Evolutionary conservation across 2,797 vertebrate genomes (phyloP), one percentile per base, ranked within the genome.

Genomic region (Steatocranus sp.): DNA sequence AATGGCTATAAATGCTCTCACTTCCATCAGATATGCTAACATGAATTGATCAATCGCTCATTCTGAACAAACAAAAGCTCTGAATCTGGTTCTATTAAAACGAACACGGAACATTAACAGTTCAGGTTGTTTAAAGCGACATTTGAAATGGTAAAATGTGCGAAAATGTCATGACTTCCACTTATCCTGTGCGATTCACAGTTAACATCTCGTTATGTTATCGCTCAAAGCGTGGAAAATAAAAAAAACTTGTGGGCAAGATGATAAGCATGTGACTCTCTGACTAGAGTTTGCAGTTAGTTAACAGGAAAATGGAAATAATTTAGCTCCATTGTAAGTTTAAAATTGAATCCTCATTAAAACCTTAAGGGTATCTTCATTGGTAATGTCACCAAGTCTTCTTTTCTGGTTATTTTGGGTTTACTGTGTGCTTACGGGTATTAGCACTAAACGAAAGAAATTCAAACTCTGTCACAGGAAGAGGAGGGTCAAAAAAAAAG

Each of bases 401-500:
- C 36, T 78, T 11, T 56, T 50, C 17, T 63, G 43, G 38, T 82
- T 51, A 79, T 54, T 54, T 58, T 73, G 48, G 17, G 11, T 25
- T 53, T 41, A n/a, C 41, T 73, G 38, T 49, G 49, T 23, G 36
- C 76, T 50, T 11, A 23, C 12, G 25, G 46, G 25, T 75, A n/a
- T 50, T 11, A 49, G 25, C 46, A 48, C n/a, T 36, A 27, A 46
- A 32, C 3, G 17, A 12, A 63, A 74, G 18, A 75, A 78, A 36
- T 3, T 12, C 30, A 82, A 53, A 75, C 77, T 41, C 34, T 53
- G 58, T 27, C 79, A 90, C 81, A 83, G 86, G 85, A 92, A 88
- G 75, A 56, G 56, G 81, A 61, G 58, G 54, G 66, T 73, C 14
- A 3, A 17, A 41, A 36, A 66, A n/a, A 68, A 84, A 89, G 83